Percentiles rank a stretch among this genome's conserved stretches.
Conservation (phyloP, 1,140 invertebrate species). For the Polypedilum vanderplanki region DNA sequence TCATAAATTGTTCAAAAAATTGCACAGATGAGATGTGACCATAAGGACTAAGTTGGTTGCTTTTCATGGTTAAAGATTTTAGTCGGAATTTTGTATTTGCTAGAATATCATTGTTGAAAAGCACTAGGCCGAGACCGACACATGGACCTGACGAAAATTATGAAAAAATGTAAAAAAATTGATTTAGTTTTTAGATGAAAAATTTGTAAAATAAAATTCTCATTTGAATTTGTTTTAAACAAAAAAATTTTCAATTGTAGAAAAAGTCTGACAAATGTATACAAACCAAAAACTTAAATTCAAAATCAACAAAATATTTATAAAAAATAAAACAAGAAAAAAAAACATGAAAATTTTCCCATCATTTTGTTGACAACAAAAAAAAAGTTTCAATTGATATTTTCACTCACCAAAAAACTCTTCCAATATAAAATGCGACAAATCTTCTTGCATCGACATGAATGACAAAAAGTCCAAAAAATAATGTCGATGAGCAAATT, state of each 20-base stretch:
- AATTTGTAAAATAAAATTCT: too few species aligned
- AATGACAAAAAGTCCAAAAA: neutral
- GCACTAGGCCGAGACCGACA: neutral
- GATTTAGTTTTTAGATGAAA: neutral
- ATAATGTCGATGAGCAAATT: slow-evolving; percentile 11
- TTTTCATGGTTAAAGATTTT: neutral
- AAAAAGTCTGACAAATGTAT: too few species aligned
- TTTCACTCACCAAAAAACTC: neutral
- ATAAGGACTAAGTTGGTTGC: neutral
- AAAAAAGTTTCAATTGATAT: neutral
- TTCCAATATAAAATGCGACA: neutral
- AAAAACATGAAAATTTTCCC: too few species aligned
- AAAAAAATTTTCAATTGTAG: too few species aligned
- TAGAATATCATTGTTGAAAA: neutral
- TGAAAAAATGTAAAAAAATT: neutral
- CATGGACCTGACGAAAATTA: neutral
- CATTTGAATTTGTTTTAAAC: too few species aligned
- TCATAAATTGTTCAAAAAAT: neutral
- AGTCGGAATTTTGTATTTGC: neutral
- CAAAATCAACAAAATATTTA: too few species aligned
- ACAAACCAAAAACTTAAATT: too few species aligned
- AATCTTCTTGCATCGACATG: neutral
- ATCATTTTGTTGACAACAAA: too few species aligned
- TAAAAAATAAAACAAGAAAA: too few species aligned
- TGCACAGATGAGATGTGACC: neutral